phyloP scores from a whole-genome alignment of 2,797 vertebrate species.

The Steatocranus sp. region DNA sequence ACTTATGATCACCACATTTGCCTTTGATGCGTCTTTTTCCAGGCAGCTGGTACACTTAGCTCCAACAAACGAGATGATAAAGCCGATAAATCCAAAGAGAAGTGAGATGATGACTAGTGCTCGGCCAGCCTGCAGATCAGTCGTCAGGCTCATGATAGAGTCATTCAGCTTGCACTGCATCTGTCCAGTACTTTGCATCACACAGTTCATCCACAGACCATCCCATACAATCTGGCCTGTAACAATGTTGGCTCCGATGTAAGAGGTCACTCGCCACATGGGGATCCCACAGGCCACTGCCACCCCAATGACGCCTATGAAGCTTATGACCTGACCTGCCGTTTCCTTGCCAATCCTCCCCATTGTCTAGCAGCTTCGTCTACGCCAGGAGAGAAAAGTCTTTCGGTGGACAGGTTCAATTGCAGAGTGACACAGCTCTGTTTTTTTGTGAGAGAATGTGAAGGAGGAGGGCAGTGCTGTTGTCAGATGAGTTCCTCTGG shows the following conservation, averaged over 20 bases:
- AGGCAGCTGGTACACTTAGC: conserved; percentile 72
- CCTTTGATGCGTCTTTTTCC: conserved; percentile 53
- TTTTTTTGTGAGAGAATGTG: conserved; percentile 29
- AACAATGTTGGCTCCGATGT: conserved; percentile 78
- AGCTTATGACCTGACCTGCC: conserved; percentile 66
- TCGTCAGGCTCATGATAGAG: conserved; percentile 59
- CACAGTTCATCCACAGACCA: conserved; percentile 81
- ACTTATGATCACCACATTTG: conserved; percentile 65
- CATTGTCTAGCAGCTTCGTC: conserved; percentile 59
- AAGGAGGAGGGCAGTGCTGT: conserved; percentile 31
- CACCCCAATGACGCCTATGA: conserved; percentile 64
- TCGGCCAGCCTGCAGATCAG: conserved; percentile 71
- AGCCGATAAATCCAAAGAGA: conserved; percentile 67
- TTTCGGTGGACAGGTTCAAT: background rate
- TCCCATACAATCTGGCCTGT: conserved; percentile 78
- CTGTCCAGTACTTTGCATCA: conserved; percentile 81
- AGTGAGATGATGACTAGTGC: conserved; percentile 74
- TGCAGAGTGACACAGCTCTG: background rate
- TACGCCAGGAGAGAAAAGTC: background rate
- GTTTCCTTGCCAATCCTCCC: conserved; percentile 70
- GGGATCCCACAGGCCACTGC: conserved; percentile 70
- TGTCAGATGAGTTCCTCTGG: conserved; percentile 54
- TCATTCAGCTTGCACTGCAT: conserved; percentile 77
- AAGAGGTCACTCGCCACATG: conserved; percentile 77
- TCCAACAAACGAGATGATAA: conserved; percentile 71